Evolutionary conservation across 2,888 invertebrate genomes (phyloP), one percentile per base, ranked within the genome.

Genomic region (Agrochola lychnidis): DNA sequence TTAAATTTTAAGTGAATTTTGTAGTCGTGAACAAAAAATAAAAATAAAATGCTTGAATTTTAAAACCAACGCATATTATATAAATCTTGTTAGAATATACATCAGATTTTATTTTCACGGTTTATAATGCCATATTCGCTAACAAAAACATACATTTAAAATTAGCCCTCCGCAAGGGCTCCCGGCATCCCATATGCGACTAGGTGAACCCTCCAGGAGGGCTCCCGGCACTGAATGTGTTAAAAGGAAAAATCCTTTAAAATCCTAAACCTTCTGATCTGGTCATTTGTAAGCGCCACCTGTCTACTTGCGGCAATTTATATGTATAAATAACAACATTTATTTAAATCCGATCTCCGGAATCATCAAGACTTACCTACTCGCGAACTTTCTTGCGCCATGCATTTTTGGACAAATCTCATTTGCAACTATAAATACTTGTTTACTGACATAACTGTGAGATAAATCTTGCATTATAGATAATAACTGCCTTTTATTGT

Each of bases 211-310:
- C 36, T 36, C 36, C 36, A 36, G 36, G 36, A 36, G 4, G 36
- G 36, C 36, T 36, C 36, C 36, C 36, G 36, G 36, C 36, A 36
- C 36, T 36, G 36, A 36, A 36, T 4, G 36, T 36, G 36, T 36
- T 36, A 36, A 36, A 36, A 53, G 16, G 30, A 30, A 30, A 30
- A 30, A 30, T 45, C n/a, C 25, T 51, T 70, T n/a, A 9, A 57
- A 73, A 70, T 45, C n/a, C 72, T 59, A 48, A 4, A 79, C 72
- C 74, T 78, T 77, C 77, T 73, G 70, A 73, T 81, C 63, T 36
- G 48, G 40, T 63, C 14, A 40, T 61, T 59, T 66, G 30, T 62
- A 40, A 62, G n/a, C 14, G 14, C 10, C 30, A 69, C 62, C 51
- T 66, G 76, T 67, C 51, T 16, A 51, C 36, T 67, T 61, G 56